phyloP scores from a whole-genome alignment of 2,113 vertebrate genomes.

The Megaceryle torquata region DNA sequence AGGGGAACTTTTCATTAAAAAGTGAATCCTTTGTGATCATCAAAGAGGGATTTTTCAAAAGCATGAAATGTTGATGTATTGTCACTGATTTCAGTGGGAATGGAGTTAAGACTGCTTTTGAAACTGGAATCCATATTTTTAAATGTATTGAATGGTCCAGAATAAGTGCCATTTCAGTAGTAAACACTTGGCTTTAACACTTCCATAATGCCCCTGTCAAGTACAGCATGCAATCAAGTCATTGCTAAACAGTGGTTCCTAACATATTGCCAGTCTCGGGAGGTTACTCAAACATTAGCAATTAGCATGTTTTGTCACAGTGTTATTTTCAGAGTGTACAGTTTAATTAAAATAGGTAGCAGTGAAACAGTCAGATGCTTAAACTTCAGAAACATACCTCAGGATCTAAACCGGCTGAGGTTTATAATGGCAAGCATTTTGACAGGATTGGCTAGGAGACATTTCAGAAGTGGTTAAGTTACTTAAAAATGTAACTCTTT shows the following conservation, averaged over 20 bases:
- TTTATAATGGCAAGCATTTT: not conserved
- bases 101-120: not conserved
- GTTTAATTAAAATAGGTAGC: slow-evolving; percentile 67
- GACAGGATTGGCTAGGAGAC: not conserved
- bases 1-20: not conserved
- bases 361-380: slow-evolving; percentile 41
- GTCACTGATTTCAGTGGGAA: not conserved
- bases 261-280: slow-evolving; percentile 58
- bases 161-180: not conserved
- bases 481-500: not conserved
- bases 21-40: not conserved
- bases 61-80: accelerated
- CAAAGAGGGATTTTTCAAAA: not conserved
- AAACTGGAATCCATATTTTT: not conserved
- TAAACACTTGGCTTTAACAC: not conserved
- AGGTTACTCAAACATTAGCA: slow-evolving; percentile 42
- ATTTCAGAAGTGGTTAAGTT: slow-evolving; percentile 10
- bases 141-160: not conserved
- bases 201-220: slow-evolving; percentile 16
- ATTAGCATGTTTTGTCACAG: slow-evolving; percentile 66
- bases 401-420: slow-evolving; percentile 11
- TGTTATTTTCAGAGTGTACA: slow-evolving; percentile 46
- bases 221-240: not conserved
- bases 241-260: slow-evolving; percentile 7
- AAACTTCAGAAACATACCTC: slow-evolving; percentile 26